Base-by-base conservation (phyloP, 2,888 invertebrate genomes). In the Bellardia pandia region DNA sequence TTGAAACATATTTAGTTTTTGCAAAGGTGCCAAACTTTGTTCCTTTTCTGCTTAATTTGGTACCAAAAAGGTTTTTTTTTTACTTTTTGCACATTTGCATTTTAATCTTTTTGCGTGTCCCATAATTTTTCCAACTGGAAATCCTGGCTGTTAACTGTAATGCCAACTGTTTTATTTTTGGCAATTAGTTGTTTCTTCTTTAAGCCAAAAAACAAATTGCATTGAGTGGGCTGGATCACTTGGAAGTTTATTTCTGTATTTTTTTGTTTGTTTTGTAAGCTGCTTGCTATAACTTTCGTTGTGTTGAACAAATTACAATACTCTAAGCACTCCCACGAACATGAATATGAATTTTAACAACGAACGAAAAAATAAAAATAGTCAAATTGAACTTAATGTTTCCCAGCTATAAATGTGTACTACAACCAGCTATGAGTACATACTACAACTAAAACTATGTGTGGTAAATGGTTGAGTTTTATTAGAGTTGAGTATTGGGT, bases 191-290 rank as follows among this genome's bases (percentile, higher is more conserved):
- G 68, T 40, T 85, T 53, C 45, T 64, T 75, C 62, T 64, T 72
- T 83, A 64, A 72, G 83, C 74, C 75, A 80, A 80, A 79, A 79
- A 85, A 80, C 74, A 75, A 80, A 85, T 87, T 82, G 85, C 78
- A 87, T 87, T 85, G 87, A 87, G 87, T 85, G 87, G 87, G 87
- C 85, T 77, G 86, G 72, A 78, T 81, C 64, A 77, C 81, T 81
- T 82, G 45, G n/a, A 71, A 77, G 71, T 71, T 81, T 58, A 33
- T 72, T 45, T 42, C 0, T 30, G 13, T 42, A 51, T 56, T 23
- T 3, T 56, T 56, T 74, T 81, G 45, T 13, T 37, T 2, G 37
- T 56, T 53, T 33, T 37, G 37, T 56, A 42, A 16, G n/a, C 33
- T 60, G 14, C 33, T 58, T 62, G 60, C 71, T 77, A 77, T 56